Conservation (phyloP, 2,113 vertebrate genomes). For the Platichthys stellatus region DNA sequence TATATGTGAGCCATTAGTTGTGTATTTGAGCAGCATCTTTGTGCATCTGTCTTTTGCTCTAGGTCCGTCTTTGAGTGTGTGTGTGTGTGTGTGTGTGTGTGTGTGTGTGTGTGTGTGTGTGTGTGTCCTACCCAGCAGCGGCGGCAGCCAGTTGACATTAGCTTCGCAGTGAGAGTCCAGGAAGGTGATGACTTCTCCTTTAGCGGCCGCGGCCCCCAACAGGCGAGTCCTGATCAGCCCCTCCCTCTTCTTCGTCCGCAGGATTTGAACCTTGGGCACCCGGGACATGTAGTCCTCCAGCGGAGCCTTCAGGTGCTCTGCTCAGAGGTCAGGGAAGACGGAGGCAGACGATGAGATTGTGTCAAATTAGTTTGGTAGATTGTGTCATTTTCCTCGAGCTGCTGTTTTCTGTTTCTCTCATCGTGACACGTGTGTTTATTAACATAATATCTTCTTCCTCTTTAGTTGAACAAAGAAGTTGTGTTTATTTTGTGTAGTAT, state of each 20-base stretch:
- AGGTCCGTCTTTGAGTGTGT: not conserved
- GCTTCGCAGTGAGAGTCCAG: conserved; percentile 97
- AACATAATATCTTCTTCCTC: no score
- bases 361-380: no score
- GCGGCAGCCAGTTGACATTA: conserved; percentile 97
- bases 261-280: conserved; percentile 90
- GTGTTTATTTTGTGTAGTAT: no score
- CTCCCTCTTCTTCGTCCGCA: conserved; percentile 93
- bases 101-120: not conserved
- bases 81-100: not conserved
- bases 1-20: not conserved
- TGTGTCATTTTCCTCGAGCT: no score
- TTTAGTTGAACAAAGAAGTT: no score
- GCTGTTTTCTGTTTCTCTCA: no score
- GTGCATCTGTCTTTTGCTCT: no score
- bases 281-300: conserved; percentile 93
- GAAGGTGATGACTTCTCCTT: conserved; percentile 95
- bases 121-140: conserved; percentile 86
- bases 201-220: conserved; percentile 89
- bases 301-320: conserved; percentile 88
- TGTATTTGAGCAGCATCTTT: not conserved
- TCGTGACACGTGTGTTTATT: no score
- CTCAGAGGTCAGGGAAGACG: not conserved
- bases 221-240: conserved; percentile 94
- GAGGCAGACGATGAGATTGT: no score